These are phyloP conservation scores for Sebastes iracundus DNA, from an alignment of 2,797 vertebrate species.

Conservation along the genomic window DNA sequence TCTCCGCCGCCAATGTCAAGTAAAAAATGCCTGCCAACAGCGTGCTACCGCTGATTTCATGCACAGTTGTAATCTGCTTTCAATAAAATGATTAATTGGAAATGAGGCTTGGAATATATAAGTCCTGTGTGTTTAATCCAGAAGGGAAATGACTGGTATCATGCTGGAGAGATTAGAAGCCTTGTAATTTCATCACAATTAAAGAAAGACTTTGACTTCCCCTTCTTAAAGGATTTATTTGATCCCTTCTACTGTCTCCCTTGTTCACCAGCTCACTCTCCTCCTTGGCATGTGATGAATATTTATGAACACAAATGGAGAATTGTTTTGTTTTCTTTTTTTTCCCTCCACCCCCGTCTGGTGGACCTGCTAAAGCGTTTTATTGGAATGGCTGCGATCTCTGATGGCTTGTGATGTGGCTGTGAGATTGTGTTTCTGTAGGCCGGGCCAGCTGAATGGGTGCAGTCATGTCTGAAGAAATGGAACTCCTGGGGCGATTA, in stretches of 20 bases:
- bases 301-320: slow-evolving; percentile 78
- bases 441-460: slow-evolving; percentile 81
- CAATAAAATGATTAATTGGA: slow-evolving; percentile 77
- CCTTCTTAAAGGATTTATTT: slow-evolving; percentile 78
- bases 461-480: slow-evolving; percentile 82
- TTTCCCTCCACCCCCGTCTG: slow-evolving; percentile 52
- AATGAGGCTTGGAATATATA: slow-evolving; percentile 75
- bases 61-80: slow-evolving; percentile 70
- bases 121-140: slow-evolving; percentile 72
- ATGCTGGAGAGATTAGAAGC: slow-evolving; percentile 80
- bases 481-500: slow-evolving; percentile 82
- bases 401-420: slow-evolving; percentile 76
- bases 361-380: slow-evolving; percentile 76
- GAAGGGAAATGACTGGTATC: slow-evolving; percentile 79
- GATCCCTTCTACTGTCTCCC: slow-evolving; percentile 70
- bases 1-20: slow-evolving; percentile 57
- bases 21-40: slow-evolving; percentile 46
- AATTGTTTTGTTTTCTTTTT: slow-evolving; percentile 75
- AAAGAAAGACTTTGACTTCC: slow-evolving; percentile 76
- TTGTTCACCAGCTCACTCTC: slow-evolving; percentile 69
- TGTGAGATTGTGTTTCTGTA: slow-evolving; percentile 84
- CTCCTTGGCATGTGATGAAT: slow-evolving; percentile 72
- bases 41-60: slow-evolving; percentile 48
- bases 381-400: slow-evolving; percentile 79
- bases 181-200: slow-evolving; percentile 85